phyloP scores from a whole-genome alignment of 2,113 vertebrate genomes.

The Chloropsis cyanopogon region DNA sequence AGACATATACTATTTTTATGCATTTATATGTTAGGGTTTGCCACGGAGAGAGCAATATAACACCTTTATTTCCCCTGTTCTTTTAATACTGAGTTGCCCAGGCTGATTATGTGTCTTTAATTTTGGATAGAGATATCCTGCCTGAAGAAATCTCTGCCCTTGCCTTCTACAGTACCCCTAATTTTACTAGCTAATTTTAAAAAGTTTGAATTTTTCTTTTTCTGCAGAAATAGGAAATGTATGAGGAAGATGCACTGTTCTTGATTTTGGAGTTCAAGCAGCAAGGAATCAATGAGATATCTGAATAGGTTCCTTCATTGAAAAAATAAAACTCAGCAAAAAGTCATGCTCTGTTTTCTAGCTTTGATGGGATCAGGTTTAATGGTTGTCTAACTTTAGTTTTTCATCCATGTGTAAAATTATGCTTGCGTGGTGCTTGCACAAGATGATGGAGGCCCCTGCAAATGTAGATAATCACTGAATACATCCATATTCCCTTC shows the following conservation, averaged over 20 bases:
- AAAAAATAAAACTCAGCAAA: not conserved
- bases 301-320: not conserved
- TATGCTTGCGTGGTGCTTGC: not conserved
- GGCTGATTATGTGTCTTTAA: not conserved
- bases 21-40: not conserved
- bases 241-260: not conserved
- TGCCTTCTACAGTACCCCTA: not conserved
- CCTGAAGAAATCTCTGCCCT: not conserved
- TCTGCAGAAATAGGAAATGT: not conserved
- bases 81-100: not conserved
- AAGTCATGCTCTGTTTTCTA: not conserved
- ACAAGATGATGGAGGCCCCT: not conserved
- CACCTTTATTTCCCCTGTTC: not conserved
- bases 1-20: not conserved
- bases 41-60: not conserved
- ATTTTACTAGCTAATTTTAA: not conserved
- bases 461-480: not conserved
- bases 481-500: not conserved
- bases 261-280: not conserved
- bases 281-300: not conserved
- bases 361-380: not conserved
- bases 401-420: not conserved
- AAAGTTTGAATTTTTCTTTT: not conserved
- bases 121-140: not conserved
- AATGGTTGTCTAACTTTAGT: not conserved